Base-by-base conservation (phyloP, 2,113 vertebrate genomes). In the Gracilinanus agilis region DNA sequence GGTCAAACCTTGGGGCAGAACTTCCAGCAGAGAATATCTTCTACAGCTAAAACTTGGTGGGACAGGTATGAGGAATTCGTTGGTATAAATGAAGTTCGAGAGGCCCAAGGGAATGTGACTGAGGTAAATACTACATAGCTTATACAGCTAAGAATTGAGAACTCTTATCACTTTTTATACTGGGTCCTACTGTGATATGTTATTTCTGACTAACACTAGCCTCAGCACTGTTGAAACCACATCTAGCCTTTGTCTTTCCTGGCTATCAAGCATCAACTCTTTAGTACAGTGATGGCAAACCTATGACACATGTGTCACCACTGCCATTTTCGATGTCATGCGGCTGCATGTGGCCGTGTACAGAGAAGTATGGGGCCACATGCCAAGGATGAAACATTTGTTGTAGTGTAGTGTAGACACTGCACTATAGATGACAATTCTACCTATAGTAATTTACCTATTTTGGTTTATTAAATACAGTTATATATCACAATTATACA, bases 51-150 rank as follows among this genome's bases (percentile, higher is more conserved):
- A 98, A 98, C 96, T 56, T 99, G 99, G 99, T 99, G 99, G 99
- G 98, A 98, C 94, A 99, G 97, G 97, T 99, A 99, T 0, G 99
- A 99, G 97, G 99, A 99, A 97, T 99, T 99, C 98, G 99, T 99
- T 0, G 99, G 99, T 49, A 98, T 99, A 54, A 99, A 97, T 54
- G 99, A 99, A 96, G 99, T 99, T 95, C 98, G 99, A 75, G 98
- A 98, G 40, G 99, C 99, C 90, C 99, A 99, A 98, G 98, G 98
- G 44, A 99, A 99, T 0, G 99, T 99, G 96, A 99, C 99, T 0
- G 99, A 99, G 99, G 99, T 99, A 98, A 99, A 97, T 1, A 5
- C 34, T 90, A 40, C 25, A 67, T 83, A 3, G 24, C 40, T 61
- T 54, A 40, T 27, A 83, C 40, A 96, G 53, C 92, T 9, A 53